Base-by-base conservation (phyloP, 2,797 vertebrate species). In the Enteromius trimaculatus region DNA sequence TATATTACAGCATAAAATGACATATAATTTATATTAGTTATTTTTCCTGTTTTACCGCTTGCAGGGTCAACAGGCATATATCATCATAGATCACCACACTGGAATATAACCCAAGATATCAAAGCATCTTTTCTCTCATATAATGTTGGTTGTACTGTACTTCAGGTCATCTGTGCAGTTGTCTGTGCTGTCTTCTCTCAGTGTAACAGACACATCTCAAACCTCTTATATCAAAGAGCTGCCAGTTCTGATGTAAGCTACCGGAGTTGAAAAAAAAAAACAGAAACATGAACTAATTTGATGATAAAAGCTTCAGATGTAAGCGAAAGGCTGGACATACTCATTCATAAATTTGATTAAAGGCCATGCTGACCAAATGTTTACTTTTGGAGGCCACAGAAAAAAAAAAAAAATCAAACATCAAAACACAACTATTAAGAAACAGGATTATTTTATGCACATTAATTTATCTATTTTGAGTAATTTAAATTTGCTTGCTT, bases 121-220 rank as follows among this genome's bases (percentile, higher is more conserved):
- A 60, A 79, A 8, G 16, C 66, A 80, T 71, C 6, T 31, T 60
- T 11, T 55, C 49, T 1, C 19, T 37, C 29, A 11, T 37, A 64
- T 66, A 3, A 53, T n/a, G 29, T 53, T 53, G 26, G 3, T 39
- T 44, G 42, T 44, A 14, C 42, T 72, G 51, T 23, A 21, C 37
- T 21, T 72, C 2, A 70, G 7, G 21, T 51, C 19, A 58, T 42
- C 26, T 17, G 53, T 39, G 14, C 47, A 26, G 77, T 68, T 53
- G 53, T 69, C 78, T 49, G 49, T 72, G 53, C 26, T 9, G 39
- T 47, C 14, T 10, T 64, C 75, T 47, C 21, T 13, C 39, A n/a
- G 42, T 14, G 23, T 51, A 74, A 11, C 58, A 74, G 80, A 74
- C 19, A 6, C 87, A 72, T 47, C 84, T 84, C 42, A 66, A 44